phyloP scores from a whole-genome alignment of 2,113 vertebrate genomes.

The Urocitellus parryii region DNA sequence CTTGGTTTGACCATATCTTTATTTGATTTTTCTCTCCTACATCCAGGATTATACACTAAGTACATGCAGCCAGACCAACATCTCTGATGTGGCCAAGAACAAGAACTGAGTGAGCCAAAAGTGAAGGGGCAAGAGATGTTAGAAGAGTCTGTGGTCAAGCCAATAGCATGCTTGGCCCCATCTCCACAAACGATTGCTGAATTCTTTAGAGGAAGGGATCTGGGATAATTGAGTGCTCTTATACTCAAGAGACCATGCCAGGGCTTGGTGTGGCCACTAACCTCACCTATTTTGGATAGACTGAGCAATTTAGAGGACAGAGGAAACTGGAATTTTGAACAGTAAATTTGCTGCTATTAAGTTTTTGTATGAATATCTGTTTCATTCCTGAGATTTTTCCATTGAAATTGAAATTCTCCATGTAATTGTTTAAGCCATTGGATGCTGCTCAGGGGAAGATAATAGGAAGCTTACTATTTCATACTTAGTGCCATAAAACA shows the following conservation, averaged over 20 bases:
- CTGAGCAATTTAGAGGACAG: not conserved
- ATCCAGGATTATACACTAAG: constrained; percentile 49
- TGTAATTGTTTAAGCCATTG: not conserved
- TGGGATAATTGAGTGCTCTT: not conserved
- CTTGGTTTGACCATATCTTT: constrained; percentile 59
- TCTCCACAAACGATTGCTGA: not conserved
- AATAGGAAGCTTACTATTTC: not conserved
- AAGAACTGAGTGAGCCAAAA: constrained; percentile 62
- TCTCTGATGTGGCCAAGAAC: constrained; percentile 64
- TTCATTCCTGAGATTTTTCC: not conserved
- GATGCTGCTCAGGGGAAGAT: not conserved
- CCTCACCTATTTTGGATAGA: not conserved
- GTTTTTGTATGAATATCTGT: constrained; percentile 2
- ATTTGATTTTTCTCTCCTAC: constrained; percentile 58
- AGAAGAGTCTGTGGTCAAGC: constrained; percentile 40
- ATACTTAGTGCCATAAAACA: not conserved
- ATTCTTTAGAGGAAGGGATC: not conserved
- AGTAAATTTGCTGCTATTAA: not conserved
- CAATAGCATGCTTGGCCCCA: constrained; percentile 33
- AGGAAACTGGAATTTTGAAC: not conserved
- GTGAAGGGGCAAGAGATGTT: constrained; percentile 39
- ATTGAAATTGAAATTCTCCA: constrained; percentile 38
- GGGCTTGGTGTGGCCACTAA: not conserved
- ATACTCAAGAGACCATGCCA: not conserved
- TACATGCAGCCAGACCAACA: constrained; percentile 55